Evolutionary conservation across 2,797 vertebrate genomes (phyloP).

Genomic region (Nannoperca australis): DNA sequence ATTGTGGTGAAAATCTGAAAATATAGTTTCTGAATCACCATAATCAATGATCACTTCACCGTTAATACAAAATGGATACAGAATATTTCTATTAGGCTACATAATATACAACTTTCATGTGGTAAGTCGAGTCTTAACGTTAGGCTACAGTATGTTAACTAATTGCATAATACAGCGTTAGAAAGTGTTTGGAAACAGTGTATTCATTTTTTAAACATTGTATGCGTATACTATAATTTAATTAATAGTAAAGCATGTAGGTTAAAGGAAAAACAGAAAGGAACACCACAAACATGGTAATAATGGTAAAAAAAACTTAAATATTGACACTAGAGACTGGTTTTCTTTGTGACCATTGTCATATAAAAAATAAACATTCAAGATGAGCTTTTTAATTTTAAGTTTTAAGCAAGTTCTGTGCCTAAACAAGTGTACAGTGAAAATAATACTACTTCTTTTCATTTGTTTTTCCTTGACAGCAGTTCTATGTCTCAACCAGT

Average conservation of each 20-base stretch:
- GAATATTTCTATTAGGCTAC: too few species aligned
- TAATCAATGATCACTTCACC: too few species aligned
- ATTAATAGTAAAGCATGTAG: neutral
- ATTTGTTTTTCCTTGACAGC: neutral
- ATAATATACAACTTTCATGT: too few species aligned
- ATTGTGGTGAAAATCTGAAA: too few species aligned
- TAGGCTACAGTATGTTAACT: neutral
- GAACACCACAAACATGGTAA: neutral
- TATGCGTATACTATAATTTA: neutral
- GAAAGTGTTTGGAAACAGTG: neutral
- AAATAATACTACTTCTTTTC: neutral
- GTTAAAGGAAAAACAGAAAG: neutral
- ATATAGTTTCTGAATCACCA: too few species aligned
- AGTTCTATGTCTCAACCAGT: neutral
- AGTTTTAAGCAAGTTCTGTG: neutral
- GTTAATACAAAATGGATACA: too few species aligned
- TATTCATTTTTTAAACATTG: neutral
- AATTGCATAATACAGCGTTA: neutral
- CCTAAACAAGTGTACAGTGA: neutral
- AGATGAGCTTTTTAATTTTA: neutral
- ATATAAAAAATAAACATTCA: neutral
- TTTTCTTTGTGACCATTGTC: neutral
- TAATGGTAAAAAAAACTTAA: too few species aligned
- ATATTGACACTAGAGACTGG: neutral
- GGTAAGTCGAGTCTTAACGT: neutral